Evolutionary conservation across 2,797 vertebrate species (phyloP).

Genomic region (Pangasius krempfi): DNA sequence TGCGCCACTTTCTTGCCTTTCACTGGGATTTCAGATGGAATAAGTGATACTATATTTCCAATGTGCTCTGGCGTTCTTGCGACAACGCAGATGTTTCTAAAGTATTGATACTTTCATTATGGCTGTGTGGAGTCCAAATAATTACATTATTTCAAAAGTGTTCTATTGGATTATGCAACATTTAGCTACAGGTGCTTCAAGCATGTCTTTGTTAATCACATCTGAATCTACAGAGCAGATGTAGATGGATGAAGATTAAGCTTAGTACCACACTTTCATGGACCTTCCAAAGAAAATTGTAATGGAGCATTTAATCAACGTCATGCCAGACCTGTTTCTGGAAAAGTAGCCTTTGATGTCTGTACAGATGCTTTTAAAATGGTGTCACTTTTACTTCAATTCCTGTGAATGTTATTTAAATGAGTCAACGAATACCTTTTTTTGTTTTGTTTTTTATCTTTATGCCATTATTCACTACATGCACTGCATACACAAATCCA

Average conservation of each 20-base stretch:
- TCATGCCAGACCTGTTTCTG: slow-evolving; percentile 15
- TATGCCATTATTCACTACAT: not conserved
- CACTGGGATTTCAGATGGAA: slow-evolving; percentile 17
- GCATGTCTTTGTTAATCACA: slow-evolving; percentile 22
- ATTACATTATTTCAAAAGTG: slow-evolving; percentile 8
- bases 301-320: slow-evolving; percentile 31
- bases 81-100: slow-evolving; percentile 24
- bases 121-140: slow-evolving; percentile 1
- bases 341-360: slow-evolving; percentile 24
- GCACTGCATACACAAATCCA: slow-evolving; percentile 7
- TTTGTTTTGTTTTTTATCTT: not conserved
- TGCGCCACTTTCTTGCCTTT: slow-evolving; percentile 36
- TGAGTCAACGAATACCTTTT: slow-evolving; percentile 26
- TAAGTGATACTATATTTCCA: not conserved
- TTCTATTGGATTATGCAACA: not conserved
- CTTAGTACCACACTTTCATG: slow-evolving; percentile 13
- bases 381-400: slow-evolving; percentile 33
- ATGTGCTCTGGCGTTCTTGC: not conserved
- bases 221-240: slow-evolving; percentile 15
- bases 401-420: slow-evolving; percentile 19
- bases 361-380: slow-evolving; percentile 27
- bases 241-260: slow-evolving; percentile 22
- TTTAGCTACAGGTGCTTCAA: slow-evolving; percentile 36
- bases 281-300: slow-evolving; percentile 30
- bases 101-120: slow-evolving; percentile 12